Conservation (phyloP, 1,140 invertebrate species). For the Tribolium castaneum region DNA sequence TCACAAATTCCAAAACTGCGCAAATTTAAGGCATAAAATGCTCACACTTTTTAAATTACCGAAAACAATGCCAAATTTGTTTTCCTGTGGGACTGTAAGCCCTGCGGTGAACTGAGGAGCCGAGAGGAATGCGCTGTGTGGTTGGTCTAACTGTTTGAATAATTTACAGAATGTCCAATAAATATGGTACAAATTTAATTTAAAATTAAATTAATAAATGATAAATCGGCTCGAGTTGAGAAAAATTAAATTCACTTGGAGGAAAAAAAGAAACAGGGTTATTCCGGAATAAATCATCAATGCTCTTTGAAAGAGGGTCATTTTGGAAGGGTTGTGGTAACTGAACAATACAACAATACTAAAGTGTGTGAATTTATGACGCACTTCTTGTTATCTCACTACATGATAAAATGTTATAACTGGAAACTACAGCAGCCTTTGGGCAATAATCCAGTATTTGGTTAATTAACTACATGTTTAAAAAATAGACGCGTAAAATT, state of each 20-base stretch:
- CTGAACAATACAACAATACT: constrained; percentile 14
- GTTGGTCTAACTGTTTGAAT: background rate
- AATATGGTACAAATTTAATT: no score
- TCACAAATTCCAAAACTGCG: no score
- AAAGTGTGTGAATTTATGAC: background rate
- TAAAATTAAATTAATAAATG: background rate
- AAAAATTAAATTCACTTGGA: background rate
- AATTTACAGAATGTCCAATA: background rate
- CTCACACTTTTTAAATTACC: background rate
- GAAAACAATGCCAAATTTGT: background rate
- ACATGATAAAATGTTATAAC: constrained; percentile 8
- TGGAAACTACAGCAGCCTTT: background rate
- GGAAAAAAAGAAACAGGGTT: background rate
- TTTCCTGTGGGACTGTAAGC: background rate
- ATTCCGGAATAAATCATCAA: background rate
- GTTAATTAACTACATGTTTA: no score
- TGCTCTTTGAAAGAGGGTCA: background rate
- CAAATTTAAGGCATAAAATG: no score
- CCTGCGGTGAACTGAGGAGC: background rate
- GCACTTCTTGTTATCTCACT: background rate
- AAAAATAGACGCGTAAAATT: no score
- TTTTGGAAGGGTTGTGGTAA: background rate
- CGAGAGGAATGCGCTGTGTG: background rate
- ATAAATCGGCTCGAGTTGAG: no score
- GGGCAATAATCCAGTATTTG: background rate